phyloP scores from a whole-genome alignment of 2,888 invertebrate species.

The Nematopogon swammerdamellus region DNA sequence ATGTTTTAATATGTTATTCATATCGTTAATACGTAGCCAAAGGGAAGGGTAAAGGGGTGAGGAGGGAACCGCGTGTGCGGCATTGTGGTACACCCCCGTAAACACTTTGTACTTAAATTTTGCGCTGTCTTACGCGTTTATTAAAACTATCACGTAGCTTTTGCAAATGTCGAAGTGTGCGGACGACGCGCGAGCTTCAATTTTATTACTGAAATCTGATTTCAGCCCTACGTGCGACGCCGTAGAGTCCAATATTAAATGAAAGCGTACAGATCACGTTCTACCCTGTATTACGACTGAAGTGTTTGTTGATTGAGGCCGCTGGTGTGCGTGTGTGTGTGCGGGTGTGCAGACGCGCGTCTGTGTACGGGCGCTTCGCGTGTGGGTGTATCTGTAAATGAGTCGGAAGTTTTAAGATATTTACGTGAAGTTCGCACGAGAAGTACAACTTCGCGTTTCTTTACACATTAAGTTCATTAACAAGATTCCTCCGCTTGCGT shows the following conservation, averaged over 20 bases:
- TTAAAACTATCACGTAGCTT: not conserved
- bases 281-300: not conserved
- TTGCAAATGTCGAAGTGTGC: not conserved
- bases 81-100: not conserved
- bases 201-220: not conserved
- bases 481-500: slow-evolving; percentile 42
- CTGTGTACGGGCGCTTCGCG: no score
- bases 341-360: no score
- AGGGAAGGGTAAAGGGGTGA: no score
- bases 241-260: not conserved
- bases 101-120: not conserved
- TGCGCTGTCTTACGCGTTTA: not conserved
- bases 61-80: no score
- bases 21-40: no score
- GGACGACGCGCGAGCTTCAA: not conserved
- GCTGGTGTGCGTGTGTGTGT: no score
- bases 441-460: slow-evolving; percentile 31
- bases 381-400: not conserved
- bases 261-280: not conserved
- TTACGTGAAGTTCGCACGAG: slow-evolving; percentile 30
- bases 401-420: slow-evolving; percentile 31
- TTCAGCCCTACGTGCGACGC: not conserved
- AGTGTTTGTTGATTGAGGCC: not conserved
- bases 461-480: slow-evolving; percentile 50
- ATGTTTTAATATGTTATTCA: no score